Evolutionary conservation across 1,140 invertebrate species (phyloP), one percentile per base, ranked within the genome.

Genomic region (Panulirus ornatus): DNA sequence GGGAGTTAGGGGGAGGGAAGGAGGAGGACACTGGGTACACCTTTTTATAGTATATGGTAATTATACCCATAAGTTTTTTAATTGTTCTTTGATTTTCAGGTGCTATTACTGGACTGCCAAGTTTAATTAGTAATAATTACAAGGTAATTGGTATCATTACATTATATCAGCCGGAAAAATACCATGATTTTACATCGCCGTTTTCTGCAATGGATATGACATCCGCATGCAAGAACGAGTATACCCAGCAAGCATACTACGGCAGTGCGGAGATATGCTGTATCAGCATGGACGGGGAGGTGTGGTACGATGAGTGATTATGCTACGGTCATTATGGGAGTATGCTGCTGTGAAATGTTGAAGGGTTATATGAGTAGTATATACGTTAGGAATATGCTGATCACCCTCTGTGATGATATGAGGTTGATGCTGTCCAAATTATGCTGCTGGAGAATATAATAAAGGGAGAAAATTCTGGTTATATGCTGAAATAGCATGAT

Each of bases 101-200:
- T 27, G 66, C 87, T 73, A 89, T 89, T 82, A 89, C 47, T 22
- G 51, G 66, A 82, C 78, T 82, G 87, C 44, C 44, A 82, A 73
- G 78, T 82, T 82, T 83, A 89, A 89, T 89, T 89, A 89, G 44
- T 89, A 73, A 51, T 89, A 89, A 89, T 83, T 71, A 83, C 38
- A 34, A 70, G 58, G 78, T 89, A 89, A 89, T 82, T 73, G 87
- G 42, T 44, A 81, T 83, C 87, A 89, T 83, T 89, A 89, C 66
- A 70, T 83, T 89, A 89, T 54, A 89, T 89, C 87, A 82, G 78
- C 30, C 30, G 73, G 79, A 89, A 71, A 63, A 89, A 89, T 82
- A 89, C 73, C 73, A 51, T 82, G 66, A 81, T 70, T 88, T 82
- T 82, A 51, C 66, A 81, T 38, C 44, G 54, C 76, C 1, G 51